Base-by-base conservation (phyloP, 1,140 invertebrate species). In the Augochlora pura region DNA sequence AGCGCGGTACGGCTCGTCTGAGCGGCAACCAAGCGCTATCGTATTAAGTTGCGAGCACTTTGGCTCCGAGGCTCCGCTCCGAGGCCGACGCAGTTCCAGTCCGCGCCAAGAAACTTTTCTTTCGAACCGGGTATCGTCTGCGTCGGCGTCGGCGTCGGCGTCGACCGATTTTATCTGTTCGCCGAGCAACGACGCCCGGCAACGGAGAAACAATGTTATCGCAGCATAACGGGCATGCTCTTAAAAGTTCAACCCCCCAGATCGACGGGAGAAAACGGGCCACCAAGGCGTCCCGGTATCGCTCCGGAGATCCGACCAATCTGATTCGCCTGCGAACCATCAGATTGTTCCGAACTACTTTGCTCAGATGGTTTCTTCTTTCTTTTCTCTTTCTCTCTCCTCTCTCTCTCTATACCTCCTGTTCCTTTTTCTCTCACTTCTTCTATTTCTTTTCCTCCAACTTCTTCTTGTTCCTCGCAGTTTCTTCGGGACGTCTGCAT, bases 41-140 rank as follows among this genome's bases (percentile, higher is more conserved):
- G 73, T 86, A 86, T 86, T 86, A 86, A 86, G 84, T 83, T 81
- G 68, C 77, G 64, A 89, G 87, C 85, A 87, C 87, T 74, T 73
- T 67, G 42, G 54, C 52, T 49, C 25, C 46, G 60, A 78, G 42
- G 49, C 49, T 12, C 49, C 49, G 49, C 49, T 52, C 49, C 49
- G 12, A 52, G 49, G 21, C 54, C 6, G 21, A 21, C 9, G 8
- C 21, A 9, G 42, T 46, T 46, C 42, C 42, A 46, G 42, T 12
- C 42, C 69, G 54, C 63, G 63, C 65, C 79, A 49, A 69, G 60
- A 70, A 81, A 84, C 16, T 84, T 85, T 84, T 23, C 70, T 66
- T 42, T 67, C 73, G 67, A 71, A 46, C 49, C 57, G 46, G 39
- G 42, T 9, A 9, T 1, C 39, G 39, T 42, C 39, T 7, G 39